Percentiles rank a stretch among this genome's conserved stretches.
Conservation (phyloP, 2,888 invertebrate species). For the Mythimna loreyi region DNA sequence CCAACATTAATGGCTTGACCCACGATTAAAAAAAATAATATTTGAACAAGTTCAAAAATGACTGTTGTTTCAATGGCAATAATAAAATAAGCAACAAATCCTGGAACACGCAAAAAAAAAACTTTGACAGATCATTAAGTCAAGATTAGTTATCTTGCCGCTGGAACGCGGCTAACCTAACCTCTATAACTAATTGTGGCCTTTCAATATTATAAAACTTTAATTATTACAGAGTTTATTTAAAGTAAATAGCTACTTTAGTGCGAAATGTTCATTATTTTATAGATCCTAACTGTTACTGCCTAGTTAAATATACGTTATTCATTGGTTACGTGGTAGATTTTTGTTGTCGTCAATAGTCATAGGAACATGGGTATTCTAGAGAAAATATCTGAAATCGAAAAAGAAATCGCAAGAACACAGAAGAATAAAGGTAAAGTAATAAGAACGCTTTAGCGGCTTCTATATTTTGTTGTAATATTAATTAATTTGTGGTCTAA, state of each 20-base stretch:
- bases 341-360: constrained; percentile 60
- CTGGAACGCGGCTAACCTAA: constrained; percentile 64
- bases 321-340: constrained; percentile 70
- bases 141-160: constrained; percentile 27
- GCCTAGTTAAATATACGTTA: constrained; percentile 42
- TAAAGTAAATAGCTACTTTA: constrained; percentile 17
- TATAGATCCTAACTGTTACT: constrained; percentile 47
- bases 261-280: constrained; percentile 56
- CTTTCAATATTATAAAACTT: constrained; percentile 27
- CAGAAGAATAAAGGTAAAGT: constrained; percentile 99
- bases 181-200: constrained; percentile 46
- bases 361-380: constrained; percentile 97
- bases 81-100: neutral
- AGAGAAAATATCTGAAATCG: constrained; percentile 99
- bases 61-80: neutral
- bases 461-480: neutral
- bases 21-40: neutral
- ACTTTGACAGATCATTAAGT: constrained; percentile 9
- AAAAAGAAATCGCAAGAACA: constrained; percentile 99
- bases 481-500: neutral
- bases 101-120: constrained; percentile 14
- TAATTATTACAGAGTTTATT: constrained; percentile 26
- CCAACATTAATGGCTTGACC: neutral
- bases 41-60: neutral
- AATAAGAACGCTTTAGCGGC: neutral